Evolutionary conservation across 2,888 invertebrate genomes (phyloP), one percentile per base, ranked within the genome.

Genomic region (Eulithis prunata): DNA sequence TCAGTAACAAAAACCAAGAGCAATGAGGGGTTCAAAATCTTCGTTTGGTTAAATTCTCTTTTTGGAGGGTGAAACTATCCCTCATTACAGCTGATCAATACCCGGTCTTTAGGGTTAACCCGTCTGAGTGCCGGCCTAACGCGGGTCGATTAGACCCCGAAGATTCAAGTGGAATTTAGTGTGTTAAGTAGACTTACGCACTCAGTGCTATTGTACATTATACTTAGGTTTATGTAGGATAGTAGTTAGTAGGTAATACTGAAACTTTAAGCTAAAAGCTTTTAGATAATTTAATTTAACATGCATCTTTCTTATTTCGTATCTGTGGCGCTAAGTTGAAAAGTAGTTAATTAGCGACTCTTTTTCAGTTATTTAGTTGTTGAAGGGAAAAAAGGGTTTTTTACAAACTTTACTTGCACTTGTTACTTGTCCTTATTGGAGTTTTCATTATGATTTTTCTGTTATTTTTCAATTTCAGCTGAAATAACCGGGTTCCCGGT

Each of bases 401-500:
- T 14, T 8, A 21, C 0, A 1, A 47, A 49, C 10, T 11, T 28
- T 46, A 36, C 13, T 36, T 5, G 10, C n/a, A 1, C 7, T 47
- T 49, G 6, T 21, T 7, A 49, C n/a, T n/a, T 21, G 2, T 21
- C 21, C 21, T 21, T 21, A 21, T 21, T 21, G 21, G 21, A 21
- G 49, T 38, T 13, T 47, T 54, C 43, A 51, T 13, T 36, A 41
- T 36, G 58, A 52, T 60, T 56, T 60, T 54, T 66, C 14, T 54
- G 11, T 69, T 55, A 73, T 62, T 72, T 76, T 72, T 78, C 60
- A 72, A 76, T 88, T 87, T 74, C 89, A 86, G 87, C 88, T 28
- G 75, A 81, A 71, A 81, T 84, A 60, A 86, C 89, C 77, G 92
- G 93, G 13, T 91, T 93, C 75, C 93, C 92, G 13, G 90, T 87